Evolutionary conservation across 2,113 vertebrate genomes (phyloP).

Genomic region (Gymnocephalus cernua): DNA sequence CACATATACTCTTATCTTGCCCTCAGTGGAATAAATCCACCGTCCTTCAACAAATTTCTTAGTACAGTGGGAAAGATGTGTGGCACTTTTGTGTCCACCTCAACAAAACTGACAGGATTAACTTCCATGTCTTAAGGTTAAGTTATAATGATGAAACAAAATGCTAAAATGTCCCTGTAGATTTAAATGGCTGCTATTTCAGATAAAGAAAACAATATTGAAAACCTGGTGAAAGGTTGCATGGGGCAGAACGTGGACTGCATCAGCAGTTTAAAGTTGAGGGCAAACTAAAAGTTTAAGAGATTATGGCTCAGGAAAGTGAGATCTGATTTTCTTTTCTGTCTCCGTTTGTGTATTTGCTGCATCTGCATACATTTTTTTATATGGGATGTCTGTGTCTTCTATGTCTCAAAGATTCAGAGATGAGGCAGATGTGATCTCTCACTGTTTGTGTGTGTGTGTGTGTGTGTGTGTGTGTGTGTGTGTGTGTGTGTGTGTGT

Average conservation of each 20-base stretch:
- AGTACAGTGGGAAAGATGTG: background rate
- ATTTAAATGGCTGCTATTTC: slow-evolving; percentile 30
- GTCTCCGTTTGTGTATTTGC: slow-evolving; percentile 3
- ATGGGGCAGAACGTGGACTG: slow-evolving; percentile 17
- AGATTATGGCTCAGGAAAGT: slow-evolving; percentile 13
- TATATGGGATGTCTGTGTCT: slow-evolving; percentile 10
- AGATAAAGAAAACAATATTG: slow-evolving; percentile 21
- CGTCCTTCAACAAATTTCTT: slow-evolving; percentile 11
- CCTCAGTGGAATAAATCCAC: background rate
- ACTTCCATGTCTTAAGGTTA: slow-evolving; percentile 16
- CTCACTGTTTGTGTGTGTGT: background rate
- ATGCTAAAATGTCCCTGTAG: slow-evolving; percentile 35
- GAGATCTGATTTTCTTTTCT: background rate
- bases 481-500: slow-evolving; percentile 8
- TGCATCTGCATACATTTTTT: slow-evolving; percentile 27
- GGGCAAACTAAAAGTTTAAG: slow-evolving; percentile 20
- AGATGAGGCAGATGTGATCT: slow-evolving; percentile 46
- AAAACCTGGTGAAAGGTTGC: background rate
- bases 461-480: background rate
- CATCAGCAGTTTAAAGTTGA: slow-evolving; percentile 40
- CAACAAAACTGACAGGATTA: background rate
- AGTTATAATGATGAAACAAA: background rate
- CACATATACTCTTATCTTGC: background rate
- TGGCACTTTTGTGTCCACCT: background rate
- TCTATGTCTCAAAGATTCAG: slow-evolving; percentile 1